Evolutionary conservation across 2,888 invertebrate genomes (phyloP).

Genomic region (Luperina nickerlii): DNA sequence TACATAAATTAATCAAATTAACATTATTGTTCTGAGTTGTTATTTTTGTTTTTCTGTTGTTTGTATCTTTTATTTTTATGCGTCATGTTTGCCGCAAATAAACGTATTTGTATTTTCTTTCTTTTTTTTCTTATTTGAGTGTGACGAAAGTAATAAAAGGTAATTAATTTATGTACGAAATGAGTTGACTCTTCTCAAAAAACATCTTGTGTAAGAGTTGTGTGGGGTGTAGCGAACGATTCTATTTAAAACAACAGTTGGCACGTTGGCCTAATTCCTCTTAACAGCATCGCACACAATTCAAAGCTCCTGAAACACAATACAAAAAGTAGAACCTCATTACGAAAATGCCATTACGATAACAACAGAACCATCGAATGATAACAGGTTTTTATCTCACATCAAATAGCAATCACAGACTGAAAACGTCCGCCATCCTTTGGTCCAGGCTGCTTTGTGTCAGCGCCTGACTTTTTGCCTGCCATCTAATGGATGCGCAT

Average conservation of each 20-base stretch:
- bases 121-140: no score
- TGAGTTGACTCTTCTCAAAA: background rate
- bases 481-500: constrained; percentile 57
- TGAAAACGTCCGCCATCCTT: constrained; percentile 58
- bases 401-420: constrained; percentile 68
- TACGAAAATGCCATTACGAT: constrained; percentile 47
- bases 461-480: constrained; percentile 55
- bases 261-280: constrained; percentile 16
- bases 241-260: background rate
- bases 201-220: background rate
- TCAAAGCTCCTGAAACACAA: constrained; percentile 21
- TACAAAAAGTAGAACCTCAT: constrained; percentile 38
- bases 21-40: constrained; percentile 16
- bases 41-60: no score
- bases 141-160: background rate
- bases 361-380: constrained; percentile 63
- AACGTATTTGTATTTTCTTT: no score
- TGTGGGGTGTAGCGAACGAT: background rate
- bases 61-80: no score
- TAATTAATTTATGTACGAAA: background rate
- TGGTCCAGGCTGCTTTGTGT: constrained; percentile 65
- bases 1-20: no score
- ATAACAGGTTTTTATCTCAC: constrained; percentile 65
- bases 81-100: no score
- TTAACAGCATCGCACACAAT: constrained; percentile 18